Evolutionary conservation across 2,888 invertebrate genomes (phyloP), one percentile per base, ranked within the genome.

Genomic region (Coenonympha glycerion): DNA sequence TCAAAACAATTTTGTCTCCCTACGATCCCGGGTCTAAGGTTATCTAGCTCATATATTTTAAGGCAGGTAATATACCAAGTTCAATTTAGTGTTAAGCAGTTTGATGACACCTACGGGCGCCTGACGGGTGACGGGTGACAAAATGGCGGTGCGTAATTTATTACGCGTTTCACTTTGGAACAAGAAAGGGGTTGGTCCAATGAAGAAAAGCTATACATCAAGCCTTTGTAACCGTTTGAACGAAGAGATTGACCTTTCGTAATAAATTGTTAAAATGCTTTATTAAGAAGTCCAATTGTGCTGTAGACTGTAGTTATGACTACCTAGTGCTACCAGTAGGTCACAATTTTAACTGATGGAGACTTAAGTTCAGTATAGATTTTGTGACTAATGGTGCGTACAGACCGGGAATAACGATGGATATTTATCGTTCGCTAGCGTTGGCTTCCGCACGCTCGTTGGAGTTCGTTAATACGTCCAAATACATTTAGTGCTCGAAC

Each of bases 101-200:
- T 41, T 58, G 59, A 56, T 55, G 64, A 59, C 62, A 63, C 57
- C 58, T 59, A 13, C 47, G 49, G 53, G 52, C 56, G 48, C 41
- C 48, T 59, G 61, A 60, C 61, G 62, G 55, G 6, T n/a, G n/a
- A n/a, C n/a, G n/a, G n/a, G 56, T 60, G 64, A 63, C 57, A 55
- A 58, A 65, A 28, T 60, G 42, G 59, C 53, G 48, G 40, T 52
- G 36, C 51, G 62, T 64, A 63, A 66, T 63, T 64, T 64, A 62
- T 64, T 63, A 61, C 58, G 59, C 59, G 62, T 50, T 57, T 59
- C 61, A 63, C 56, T 66, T 64, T 63, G 62, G 62, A 61, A 62
- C 63, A 51, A 45, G 56, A 57, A 56, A 57, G 50, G 53, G 59
- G 63, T 62, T 60, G 64, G 62, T 64, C 60, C 62, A 59, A 64